Evolutionary conservation across 1,140 invertebrate genomes (phyloP).

Genomic region (Colletes latitarsis): DNA sequence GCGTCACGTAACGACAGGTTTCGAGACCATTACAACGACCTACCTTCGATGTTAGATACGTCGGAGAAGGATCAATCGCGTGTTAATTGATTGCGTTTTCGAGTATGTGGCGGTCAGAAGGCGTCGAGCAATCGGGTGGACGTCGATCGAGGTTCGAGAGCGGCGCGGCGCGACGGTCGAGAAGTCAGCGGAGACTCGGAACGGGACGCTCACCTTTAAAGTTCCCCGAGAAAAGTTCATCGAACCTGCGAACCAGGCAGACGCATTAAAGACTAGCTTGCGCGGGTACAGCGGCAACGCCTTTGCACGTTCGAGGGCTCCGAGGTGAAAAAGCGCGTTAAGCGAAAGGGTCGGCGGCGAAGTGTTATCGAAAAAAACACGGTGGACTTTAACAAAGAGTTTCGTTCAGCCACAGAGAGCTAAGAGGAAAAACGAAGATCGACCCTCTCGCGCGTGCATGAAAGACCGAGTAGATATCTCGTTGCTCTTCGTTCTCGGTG

Average conservation of each 20-base stretch:
- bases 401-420: slow-evolving; percentile 26
- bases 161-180: neutral
- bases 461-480: slow-evolving; percentile 1
- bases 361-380: slow-evolving; percentile 60
- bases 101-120: neutral
- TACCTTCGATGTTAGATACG: too few species aligned
- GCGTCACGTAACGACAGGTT: too few species aligned
- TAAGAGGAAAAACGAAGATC: slow-evolving; percentile 9
- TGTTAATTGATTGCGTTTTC: neutral
- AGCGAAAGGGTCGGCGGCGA: slow-evolving; percentile 51
- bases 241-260: slow-evolving; percentile 46
- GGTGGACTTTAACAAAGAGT: slow-evolving; percentile 49
- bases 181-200: neutral
- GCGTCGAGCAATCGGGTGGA: neutral
- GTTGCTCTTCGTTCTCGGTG: neutral
- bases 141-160: neutral
- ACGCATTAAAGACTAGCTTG: slow-evolving; percentile 58
- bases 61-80: too few species aligned
- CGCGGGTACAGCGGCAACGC: slow-evolving; percentile 47
- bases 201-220: slow-evolving; percentile 54
- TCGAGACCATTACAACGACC: too few species aligned
- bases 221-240: slow-evolving; percentile 54
- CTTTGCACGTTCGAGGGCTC: slow-evolving; percentile 52
- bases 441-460: slow-evolving; percentile 2
- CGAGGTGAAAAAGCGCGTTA: slow-evolving; percentile 59